Evolutionary conservation across 1,140 invertebrate species (phyloP).

Genomic region (Sycobia sp.): DNA sequence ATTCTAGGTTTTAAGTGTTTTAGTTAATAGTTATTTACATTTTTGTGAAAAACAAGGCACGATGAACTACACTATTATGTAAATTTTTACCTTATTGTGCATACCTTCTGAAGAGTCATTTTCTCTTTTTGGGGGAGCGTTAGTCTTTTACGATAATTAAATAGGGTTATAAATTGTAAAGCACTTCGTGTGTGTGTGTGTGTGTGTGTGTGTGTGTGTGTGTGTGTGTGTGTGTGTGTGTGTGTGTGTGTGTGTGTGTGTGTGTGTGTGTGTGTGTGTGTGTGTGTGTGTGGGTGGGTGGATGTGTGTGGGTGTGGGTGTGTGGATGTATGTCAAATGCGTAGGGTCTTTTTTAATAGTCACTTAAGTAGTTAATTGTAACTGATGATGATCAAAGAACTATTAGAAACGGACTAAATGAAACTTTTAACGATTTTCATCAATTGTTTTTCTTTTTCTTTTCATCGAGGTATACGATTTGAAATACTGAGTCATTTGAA

Average conservation of each 20-base stretch:
- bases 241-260: neutral
- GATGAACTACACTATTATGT: conserved; percentile 36
- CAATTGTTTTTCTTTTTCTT: conserved; percentile 6
- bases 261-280: neutral
- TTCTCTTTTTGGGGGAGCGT: conserved; percentile 12
- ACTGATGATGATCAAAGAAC: conserved; percentile 17
- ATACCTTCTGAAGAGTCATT: conserved; percentile 17
- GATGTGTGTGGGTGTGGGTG: too few relatives aligned
- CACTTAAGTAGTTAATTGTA: conserved; percentile 44
- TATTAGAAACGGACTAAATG: neutral
- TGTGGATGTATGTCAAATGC: too few relatives aligned
- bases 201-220: neutral
- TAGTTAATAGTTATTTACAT: conserved; percentile 14
- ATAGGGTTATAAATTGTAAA: conserved; percentile 2
- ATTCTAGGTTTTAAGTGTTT: conserved; percentile 13
- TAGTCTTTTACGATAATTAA: conserved; percentile 28
- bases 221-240: neutral
- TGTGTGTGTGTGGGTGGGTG: too few relatives aligned
- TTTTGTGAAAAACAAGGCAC: neutral
- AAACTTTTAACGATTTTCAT: conserved; percentile 2
- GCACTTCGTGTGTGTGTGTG: too few relatives aligned
- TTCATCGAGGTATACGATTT: conserved; percentile 19
- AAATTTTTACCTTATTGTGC: conserved; percentile 40
- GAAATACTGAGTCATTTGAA: conserved; percentile 17
- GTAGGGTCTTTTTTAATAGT: conserved; percentile 38